Base-by-base conservation (phyloP, 2,797 vertebrate species). In the Myotis planiceps region DNA sequence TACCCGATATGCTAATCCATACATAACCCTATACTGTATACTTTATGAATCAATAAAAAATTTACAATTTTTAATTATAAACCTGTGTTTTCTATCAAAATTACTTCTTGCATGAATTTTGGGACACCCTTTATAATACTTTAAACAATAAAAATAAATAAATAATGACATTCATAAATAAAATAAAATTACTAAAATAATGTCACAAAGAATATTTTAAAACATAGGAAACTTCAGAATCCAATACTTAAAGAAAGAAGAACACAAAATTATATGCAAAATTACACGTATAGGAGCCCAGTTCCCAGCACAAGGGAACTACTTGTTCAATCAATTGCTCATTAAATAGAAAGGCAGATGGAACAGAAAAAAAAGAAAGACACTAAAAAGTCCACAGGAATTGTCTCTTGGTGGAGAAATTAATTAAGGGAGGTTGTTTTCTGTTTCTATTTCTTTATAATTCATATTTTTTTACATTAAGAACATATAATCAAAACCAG, bases 161-260 rank as follows among this genome's bases (percentile, higher is more conserved):
- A 78, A 89, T 37, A 49, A 93, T 63, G 42, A 5, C 4, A 92
- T 78, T 84, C n/a, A 86, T 34, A 79, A 96, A 63, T 47, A 10
- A 5, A 92, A 88, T 63, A 9, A 27, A 75, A 60, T 90, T 66
- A 88, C 39, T 90, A 58, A 88, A 90, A 72, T 83, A 87, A 72
- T 60, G 19, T 66, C 19, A 82, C 15, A 90, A 80, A 63, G 25
- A 58, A 88, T 85, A 88, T 60, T 42, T 63, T 53, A 34, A 14
- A 90, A 89, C 51, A 60, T 13, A 18, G 25, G 4, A 68, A 92
- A 92, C 47, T 47, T 34, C 9, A 72, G 23, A 72, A 89, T 65
- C 42, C 1, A 58, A 34, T 5, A 90, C 34, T 82, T 49, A 79
- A 90, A 66, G 78, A 75, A 66, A 34, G n/a, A 45, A 68, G 15